phyloP scores from a whole-genome alignment of 1,140 invertebrate species.

The Heliconius melpomene region DNA sequence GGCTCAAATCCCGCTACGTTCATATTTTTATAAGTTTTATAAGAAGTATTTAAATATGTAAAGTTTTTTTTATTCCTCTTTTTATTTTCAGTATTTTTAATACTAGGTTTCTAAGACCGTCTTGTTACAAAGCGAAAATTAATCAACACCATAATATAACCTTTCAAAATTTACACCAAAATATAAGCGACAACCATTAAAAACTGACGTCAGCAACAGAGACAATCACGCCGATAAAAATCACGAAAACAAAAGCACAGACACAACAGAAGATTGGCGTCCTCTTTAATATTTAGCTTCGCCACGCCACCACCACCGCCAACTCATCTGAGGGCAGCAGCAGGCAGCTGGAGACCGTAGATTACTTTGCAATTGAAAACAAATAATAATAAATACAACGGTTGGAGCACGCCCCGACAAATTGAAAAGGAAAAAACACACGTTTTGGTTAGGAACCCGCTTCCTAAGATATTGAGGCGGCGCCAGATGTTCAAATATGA shows the following conservation, averaged over 20 bases:
- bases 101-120: too few species aligned
- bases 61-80: too few species aligned
- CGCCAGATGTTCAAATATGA: conserved; percentile 66
- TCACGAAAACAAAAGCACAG: conserved; percentile 22
- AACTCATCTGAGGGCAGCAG: conserved; percentile 44
- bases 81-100: too few species aligned
- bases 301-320: conserved; percentile 29
- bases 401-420: conserved; percentile 58
- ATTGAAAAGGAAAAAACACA: conserved; percentile 70
- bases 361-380: conserved; percentile 80
- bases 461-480: conserved; percentile 58
- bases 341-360: conserved; percentile 70
- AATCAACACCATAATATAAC: not conserved
- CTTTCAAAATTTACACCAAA: not conserved
- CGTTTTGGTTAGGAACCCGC: conserved; percentile 43
- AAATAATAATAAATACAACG: conserved; percentile 76
- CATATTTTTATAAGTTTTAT: too few species aligned
- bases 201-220: conserved; percentile 16
- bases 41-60: too few species aligned
- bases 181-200: conserved; percentile 15
- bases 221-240: conserved; percentile 24
- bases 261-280: conserved; percentile 16
- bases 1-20: too few species aligned
- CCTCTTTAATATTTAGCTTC: conserved; percentile 49
- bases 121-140: not conserved